These are phyloP conservation scores for Telmatochromis brichardi DNA, from an alignment of 2,113 vertebrate species.

Conservation along the genomic window DNA sequence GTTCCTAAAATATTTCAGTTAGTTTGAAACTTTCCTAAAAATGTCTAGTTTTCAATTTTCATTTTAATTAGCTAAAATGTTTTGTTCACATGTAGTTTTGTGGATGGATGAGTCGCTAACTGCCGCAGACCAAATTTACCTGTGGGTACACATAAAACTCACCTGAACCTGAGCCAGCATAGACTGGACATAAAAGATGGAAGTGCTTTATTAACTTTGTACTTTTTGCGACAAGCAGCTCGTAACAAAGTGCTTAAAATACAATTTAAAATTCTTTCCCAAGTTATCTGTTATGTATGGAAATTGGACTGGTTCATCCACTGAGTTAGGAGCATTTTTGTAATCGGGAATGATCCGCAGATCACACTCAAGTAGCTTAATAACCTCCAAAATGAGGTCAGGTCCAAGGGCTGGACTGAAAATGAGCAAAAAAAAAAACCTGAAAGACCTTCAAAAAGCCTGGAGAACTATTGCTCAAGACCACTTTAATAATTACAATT, in stretches of 20 bases:
- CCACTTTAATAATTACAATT: background rate
- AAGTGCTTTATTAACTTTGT: background rate
- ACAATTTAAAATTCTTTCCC: background rate
- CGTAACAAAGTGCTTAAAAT: background rate
- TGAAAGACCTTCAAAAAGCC: background rate
- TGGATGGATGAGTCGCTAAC: background rate
- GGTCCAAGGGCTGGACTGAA: background rate
- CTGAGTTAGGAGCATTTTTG: background rate
- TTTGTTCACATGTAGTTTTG: background rate
- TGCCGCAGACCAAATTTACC: background rate
- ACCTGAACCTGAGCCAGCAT: background rate
- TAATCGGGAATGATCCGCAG: background rate
- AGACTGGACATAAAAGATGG: background rate
- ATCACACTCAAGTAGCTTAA: background rate
- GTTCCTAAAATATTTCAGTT: background rate
- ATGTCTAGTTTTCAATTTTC: accelerated
- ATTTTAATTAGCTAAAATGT: background rate
- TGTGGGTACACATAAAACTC: background rate
- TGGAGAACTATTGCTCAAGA: background rate
- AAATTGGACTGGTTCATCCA: background rate
- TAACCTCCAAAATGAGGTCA: background rate
- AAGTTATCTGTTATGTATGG: background rate
- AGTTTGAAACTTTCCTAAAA: background rate
- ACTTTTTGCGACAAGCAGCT: background rate
- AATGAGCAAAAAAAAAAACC: background rate